phyloP scores from a whole-genome alignment of 2,113 vertebrate genomes.

The Misgurnus anguillicaudatus region DNA sequence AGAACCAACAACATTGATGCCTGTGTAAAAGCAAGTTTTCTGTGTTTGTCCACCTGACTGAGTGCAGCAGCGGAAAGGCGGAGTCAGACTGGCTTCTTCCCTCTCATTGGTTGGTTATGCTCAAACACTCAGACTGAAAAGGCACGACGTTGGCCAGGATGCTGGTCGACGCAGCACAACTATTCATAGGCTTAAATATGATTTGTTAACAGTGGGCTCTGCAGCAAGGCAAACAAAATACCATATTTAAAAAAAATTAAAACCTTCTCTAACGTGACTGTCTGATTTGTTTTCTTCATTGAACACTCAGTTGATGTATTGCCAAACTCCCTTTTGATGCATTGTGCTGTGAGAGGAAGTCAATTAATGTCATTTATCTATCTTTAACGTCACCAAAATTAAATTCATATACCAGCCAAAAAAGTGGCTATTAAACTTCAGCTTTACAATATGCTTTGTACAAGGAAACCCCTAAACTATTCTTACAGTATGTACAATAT shows the following conservation, averaged over 20 bases:
- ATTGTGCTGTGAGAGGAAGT: slow-evolving; percentile 58
- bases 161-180: slow-evolving; percentile 26
- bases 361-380: slow-evolving; percentile 45
- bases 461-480: slow-evolving; percentile 74
- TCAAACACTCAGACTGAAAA: slow-evolving; percentile 60
- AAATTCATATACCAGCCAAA: slow-evolving; percentile 62
- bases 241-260: slow-evolving; percentile 49
- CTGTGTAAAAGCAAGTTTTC: slow-evolving; percentile 56
- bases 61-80: slow-evolving; percentile 82
- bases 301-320: slow-evolving; percentile 18
- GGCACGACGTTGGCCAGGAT: slow-evolving; percentile 35
- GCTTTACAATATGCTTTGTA: slow-evolving; percentile 81
- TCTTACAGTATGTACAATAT: slow-evolving; percentile 78
- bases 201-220: slow-evolving; percentile 62
- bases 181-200: slow-evolving; percentile 62
- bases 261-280: slow-evolving; percentile 55
- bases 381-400: slow-evolving; percentile 51
- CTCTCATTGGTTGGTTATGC: slow-evolving; percentile 72
- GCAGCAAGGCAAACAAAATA: slow-evolving; percentile 66
- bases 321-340: slow-evolving; percentile 48
- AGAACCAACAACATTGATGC: slow-evolving; percentile 72
- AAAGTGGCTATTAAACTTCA: slow-evolving; percentile 70
- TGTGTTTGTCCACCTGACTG: slow-evolving; percentile 41
- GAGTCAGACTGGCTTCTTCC: slow-evolving; percentile 64
- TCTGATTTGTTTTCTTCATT: slow-evolving; percentile 30